Evolutionary conservation across 2,797 vertebrate species (phyloP).

Genomic region (Sciurus vulgaris): DNA sequence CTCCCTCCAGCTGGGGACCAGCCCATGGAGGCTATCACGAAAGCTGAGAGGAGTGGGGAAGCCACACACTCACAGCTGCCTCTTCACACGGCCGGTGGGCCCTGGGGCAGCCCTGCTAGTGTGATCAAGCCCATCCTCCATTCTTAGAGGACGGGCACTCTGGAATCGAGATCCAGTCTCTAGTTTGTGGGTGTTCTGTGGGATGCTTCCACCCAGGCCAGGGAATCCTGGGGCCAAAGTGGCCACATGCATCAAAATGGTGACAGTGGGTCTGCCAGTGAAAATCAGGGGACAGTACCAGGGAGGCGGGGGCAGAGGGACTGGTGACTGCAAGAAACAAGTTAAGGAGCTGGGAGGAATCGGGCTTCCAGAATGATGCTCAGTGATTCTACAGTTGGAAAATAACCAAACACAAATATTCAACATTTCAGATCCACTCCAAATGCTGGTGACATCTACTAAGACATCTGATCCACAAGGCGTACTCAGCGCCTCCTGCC

Average conservation of each 20-base stretch:
- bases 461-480: neutral
- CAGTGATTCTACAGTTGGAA: neutral
- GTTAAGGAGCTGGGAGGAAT: neutral
- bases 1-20: conserved; percentile 83
- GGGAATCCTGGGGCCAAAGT: neutral
- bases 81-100: rapidly evolving
- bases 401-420: neutral
- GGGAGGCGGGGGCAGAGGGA: neutral
- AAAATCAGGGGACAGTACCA: neutral
- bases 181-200: neutral
- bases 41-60: neutral
- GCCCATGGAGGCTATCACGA: rapidly evolving
- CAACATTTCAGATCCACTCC: neutral
- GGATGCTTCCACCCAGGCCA: neutral
- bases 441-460: neutral
- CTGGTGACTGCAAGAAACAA: neutral
- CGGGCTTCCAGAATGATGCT: neutral
- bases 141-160: neutral
- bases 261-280: neutral
- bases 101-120: neutral
- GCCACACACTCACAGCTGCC: neutral
- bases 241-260: neutral
- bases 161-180: neutral
- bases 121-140: neutral
- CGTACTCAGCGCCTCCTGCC: neutral